Evolutionary conservation across 2,797 vertebrate genomes (phyloP).

Genomic region (Rhynchonycteris naso): DNA sequence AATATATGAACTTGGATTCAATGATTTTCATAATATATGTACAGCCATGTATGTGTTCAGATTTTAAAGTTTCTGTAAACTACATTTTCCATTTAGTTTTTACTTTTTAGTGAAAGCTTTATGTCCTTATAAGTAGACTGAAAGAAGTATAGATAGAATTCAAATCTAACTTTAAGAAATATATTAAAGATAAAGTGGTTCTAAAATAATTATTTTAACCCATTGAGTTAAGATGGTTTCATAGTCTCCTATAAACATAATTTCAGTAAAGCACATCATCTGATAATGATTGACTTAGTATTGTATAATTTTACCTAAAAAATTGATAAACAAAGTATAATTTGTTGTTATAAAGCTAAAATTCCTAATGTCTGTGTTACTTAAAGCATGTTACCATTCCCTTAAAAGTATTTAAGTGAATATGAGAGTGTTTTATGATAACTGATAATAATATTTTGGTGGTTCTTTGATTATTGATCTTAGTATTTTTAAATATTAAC

Average conservation of each 20-base stretch:
- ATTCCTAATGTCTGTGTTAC: constrained; percentile 2
- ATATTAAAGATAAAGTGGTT: not conserved
- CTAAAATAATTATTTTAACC: constrained; percentile 30
- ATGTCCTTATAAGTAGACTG: not conserved
- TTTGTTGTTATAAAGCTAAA: constrained; percentile 20
- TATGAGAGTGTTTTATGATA: not conserved
- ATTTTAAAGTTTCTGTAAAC: constrained; percentile 52
- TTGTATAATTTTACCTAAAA: constrained; percentile 29
- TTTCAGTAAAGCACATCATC: constrained; percentile 9
- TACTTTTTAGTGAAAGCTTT: constrained; percentile 4
- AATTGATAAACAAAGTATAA: constrained; percentile 10
- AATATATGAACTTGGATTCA: not conserved
- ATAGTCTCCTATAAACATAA: not conserved
- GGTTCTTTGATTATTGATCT: not conserved
- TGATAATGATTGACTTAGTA: not conserved
- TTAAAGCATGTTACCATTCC: constrained; percentile 21
- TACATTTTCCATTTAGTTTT: not conserved
- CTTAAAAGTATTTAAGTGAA: constrained; percentile 32
- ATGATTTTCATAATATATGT: constrained; percentile 25
- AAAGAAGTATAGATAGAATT: constrained; percentile 7
- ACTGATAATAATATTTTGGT: not conserved
- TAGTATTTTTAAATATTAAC: constrained; percentile 42
- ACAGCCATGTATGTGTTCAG: not conserved
- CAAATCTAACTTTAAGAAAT: constrained; percentile 33
- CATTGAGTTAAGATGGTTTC: constrained; percentile 7